Evolutionary conservation across 2,797 vertebrate species (phyloP).

Genomic region (Brotula barbata): DNA sequence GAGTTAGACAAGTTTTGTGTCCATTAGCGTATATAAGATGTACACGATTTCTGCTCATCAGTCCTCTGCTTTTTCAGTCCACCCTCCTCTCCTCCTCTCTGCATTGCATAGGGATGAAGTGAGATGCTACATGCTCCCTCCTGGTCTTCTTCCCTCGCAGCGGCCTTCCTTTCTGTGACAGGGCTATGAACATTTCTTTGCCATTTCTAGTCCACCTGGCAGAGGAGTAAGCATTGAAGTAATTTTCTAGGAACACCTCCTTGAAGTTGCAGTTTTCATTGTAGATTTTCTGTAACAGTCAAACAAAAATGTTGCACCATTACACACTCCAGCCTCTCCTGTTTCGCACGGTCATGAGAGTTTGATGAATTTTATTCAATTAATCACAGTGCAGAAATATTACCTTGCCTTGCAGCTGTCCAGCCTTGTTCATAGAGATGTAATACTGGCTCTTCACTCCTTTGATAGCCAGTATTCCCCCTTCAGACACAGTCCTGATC

Average conservation of each 20-base stretch:
- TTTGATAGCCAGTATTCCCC: conserved; percentile 95
- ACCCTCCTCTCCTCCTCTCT: conserved; percentile 82
- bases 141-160: conserved; percentile 92
- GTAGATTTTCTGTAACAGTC: conserved; percentile 87
- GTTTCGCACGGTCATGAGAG: not conserved
- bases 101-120: conserved; percentile 96
- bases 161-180: conserved; percentile 90
- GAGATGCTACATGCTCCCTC: conserved; percentile 90
- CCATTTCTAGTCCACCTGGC: conserved; percentile 90
- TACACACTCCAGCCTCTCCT: not conserved
- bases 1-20: conserved; percentile 47
- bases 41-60: conserved; percentile 11
- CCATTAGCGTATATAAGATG: conserved; percentile 45
- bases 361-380: too few relatives aligned
- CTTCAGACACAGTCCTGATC: conserved; percentile 96
- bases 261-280: conserved; percentile 97
- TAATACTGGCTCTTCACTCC: conserved; percentile 97
- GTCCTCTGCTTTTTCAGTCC: conserved; percentile 61
- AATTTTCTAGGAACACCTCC: conserved; percentile 96
- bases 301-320: conserved; percentile 3
- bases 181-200: conserved; percentile 95
- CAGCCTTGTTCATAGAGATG: conserved; percentile 93
- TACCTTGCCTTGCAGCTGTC: conserved; percentile 97
- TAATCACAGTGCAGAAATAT: conserved; percentile 18
- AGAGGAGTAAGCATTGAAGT: conserved; percentile 96